Evolutionary conservation across 2,113 vertebrate genomes (phyloP).

Genomic region (Oceanites oceanicus): DNA sequence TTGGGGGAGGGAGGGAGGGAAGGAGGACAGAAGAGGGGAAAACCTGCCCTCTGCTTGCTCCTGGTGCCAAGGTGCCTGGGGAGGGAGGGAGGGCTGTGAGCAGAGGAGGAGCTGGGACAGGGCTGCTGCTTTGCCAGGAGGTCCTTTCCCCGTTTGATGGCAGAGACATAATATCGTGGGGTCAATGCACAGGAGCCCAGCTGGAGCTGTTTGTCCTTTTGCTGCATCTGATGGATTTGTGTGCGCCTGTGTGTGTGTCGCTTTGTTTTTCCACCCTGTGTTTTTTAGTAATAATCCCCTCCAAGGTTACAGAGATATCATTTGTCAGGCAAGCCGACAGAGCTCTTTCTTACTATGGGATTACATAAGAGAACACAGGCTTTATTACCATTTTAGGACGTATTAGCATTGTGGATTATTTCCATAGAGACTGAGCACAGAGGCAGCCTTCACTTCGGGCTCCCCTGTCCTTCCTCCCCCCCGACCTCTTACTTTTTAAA

Average conservation of each 20-base stretch:
- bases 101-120: not conserved
- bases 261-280: constrained; percentile 7
- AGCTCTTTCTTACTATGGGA: constrained; percentile 63
- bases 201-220: constrained; percentile 34
- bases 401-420: constrained; percentile 70
- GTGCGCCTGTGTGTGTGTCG: not conserved
- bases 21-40: not conserved
- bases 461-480: not conserved
- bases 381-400: constrained; percentile 62
- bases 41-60: not conserved
- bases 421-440: constrained; percentile 34
- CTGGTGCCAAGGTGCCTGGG: not conserved
- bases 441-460: not conserved
- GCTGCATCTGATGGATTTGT: not conserved
- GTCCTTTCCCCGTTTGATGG: not conserved
- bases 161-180: not conserved
- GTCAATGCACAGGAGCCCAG: not conserved
- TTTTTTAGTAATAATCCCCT: constrained; percentile 62
- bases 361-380: constrained; percentile 68
- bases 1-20: not conserved
- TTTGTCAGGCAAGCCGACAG: constrained; percentile 61
- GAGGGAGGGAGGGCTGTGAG: not conserved
- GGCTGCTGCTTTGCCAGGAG: not conserved
- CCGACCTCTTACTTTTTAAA: not conserved
- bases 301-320: constrained; percentile 67